phyloP scores from a whole-genome alignment of 2,113 vertebrate genomes.

The Lagopus muta region DNA sequence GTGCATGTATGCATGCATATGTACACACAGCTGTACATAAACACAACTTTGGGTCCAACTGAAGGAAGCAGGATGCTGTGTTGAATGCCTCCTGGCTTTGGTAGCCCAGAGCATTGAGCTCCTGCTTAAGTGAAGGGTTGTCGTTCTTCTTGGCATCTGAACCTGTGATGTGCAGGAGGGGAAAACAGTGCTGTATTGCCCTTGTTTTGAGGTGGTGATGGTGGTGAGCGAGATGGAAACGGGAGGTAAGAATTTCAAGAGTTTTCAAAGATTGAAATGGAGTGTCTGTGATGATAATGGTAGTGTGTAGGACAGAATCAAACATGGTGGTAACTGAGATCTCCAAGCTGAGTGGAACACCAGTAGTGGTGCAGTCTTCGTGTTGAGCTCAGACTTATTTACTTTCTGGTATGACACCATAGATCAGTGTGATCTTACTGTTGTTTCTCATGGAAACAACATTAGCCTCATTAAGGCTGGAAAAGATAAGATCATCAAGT shows the following conservation, averaged over 20 bases:
- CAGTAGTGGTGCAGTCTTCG: not conserved
- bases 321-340: not conserved
- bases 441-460: too few relatives aligned
- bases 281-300: not conserved
- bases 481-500: too few relatives aligned
- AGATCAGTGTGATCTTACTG: not conserved
- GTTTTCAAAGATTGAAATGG: not conserved
- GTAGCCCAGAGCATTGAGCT: not conserved
- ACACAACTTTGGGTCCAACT: too few relatives aligned
- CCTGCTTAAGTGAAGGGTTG: rapidly evolving
- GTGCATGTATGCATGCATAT: too few relatives aligned
- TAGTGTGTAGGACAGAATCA: not conserved
- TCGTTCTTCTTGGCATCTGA: not conserved
- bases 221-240: not conserved
- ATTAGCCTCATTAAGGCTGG: too few relatives aligned
- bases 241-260: not conserved
- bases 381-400: not conserved
- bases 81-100: not conserved
- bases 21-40: not conserved
- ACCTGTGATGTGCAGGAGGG: not conserved
- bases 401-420: not conserved
- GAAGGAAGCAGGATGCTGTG: not conserved
- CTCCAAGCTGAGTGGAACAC: not conserved
- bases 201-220: not conserved
- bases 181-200: not conserved